Conservation (phyloP, 2,113 vertebrate genomes). For the Equus quagga region DNA sequence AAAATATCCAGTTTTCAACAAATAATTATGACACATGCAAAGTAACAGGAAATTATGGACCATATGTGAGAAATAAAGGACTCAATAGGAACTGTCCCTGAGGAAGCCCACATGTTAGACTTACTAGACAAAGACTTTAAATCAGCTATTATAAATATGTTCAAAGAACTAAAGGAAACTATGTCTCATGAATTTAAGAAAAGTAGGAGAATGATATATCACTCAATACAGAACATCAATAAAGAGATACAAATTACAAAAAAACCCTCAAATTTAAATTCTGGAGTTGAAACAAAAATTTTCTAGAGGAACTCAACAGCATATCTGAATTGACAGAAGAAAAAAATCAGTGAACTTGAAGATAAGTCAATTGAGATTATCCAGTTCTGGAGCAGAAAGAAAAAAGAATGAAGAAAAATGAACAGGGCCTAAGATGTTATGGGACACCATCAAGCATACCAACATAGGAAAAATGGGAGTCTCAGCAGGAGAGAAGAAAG, state of each 20-base stretch:
- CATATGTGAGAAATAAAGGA: not conserved
- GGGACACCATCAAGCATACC: not conserved
- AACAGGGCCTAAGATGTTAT: not conserved
- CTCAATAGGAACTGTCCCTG: not conserved
- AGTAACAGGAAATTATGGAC: not conserved
- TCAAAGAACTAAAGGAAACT: not conserved
- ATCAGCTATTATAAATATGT: not conserved
- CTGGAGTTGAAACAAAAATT: not conserved
- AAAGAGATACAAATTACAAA: slow-evolving; percentile 2
- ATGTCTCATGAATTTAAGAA: not conserved
- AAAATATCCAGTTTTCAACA: not conserved
- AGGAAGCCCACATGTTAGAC: not conserved
- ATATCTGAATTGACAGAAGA: not conserved
- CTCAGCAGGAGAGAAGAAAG: not conserved
- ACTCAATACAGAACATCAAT: slow-evolving; percentile 10
- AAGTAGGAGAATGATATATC: not conserved
- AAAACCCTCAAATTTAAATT: slow-evolving; percentile 9
- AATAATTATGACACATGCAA: not conserved
- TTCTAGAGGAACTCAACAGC: not conserved
- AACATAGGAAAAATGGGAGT: not conserved
- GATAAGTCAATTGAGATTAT: not conserved
- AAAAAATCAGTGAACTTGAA: not conserved
- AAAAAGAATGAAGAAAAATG: slow-evolving; percentile 33
- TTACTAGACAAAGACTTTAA: slow-evolving; percentile 30
- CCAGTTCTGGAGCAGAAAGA: not conserved